Evolutionary conservation across 2,113 vertebrate species (phyloP), one percentile per base, ranked within the genome.

Genomic region (Marmota monax): DNA sequence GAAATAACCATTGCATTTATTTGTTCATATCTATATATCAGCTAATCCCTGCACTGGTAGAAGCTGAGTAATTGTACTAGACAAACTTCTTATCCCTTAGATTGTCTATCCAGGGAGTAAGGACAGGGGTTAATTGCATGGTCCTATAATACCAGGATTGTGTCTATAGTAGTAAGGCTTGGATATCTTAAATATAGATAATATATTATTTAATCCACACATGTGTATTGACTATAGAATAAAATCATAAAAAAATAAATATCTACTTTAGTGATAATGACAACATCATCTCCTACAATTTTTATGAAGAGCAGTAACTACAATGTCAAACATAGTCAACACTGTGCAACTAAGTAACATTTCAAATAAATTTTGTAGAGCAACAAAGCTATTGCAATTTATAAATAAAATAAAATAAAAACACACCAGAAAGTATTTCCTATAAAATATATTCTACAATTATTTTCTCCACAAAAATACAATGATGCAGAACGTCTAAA

Each of bases 401-500:
- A 94, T 45, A 45, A 45, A 45, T 45, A 69, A 51, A 69, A 51
- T 51, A 51, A 84, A 48, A 84, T 90, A 32, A 76, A 95, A 74
- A 65, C 56, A 73, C 3, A 7, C 20, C 73, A 69, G 65, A 67
- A 97, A 91, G 32, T 18, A 95, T 77, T 77, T 18, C 32, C 37
- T 93, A 65, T 16, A 65, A 95, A 94, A 70, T 82, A 88, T 29
- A 65, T n/a, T 95, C 67, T 85, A 53, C 37, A 76, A 45, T 86
- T 76, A 74, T 95, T 98, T 97, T 89, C 88, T 83, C 53, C 78
- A 95, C 58, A 94, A 95, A 97, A 97, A n/a, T 79, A 89, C 37
- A 94, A 72, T 0, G 39, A 76, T 0, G 74, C 91, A 87, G 89
- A 94, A 95, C 83, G 48, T 97, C 93, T 97, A 96, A 97, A 92